Conservation (phyloP, 1,140 invertebrate genomes). For the Drosophila leontia region DNA sequence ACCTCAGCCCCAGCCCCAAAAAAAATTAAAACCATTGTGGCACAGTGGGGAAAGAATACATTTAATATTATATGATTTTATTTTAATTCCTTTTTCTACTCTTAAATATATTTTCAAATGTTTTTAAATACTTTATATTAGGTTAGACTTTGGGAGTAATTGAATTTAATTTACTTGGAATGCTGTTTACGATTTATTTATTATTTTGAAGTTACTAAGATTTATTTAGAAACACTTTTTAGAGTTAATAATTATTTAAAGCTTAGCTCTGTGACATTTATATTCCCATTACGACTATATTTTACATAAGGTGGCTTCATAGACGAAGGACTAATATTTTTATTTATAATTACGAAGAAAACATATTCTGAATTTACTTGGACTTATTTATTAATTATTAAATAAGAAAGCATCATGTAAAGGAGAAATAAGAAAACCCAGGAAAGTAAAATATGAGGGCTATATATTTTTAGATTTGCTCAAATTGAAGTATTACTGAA, state of each 20-base stretch:
- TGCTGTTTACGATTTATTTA: not conserved
- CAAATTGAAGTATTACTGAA: too few species aligned
- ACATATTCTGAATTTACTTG: too few species aligned
- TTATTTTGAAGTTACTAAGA: not conserved
- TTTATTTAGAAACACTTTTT: not conserved
- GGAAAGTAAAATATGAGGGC: too few species aligned
- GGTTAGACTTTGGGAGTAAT: not conserved
- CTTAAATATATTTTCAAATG: not conserved
- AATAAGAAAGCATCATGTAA: too few species aligned
- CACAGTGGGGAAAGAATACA: conserved; percentile 41
- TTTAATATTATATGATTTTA: not conserved
- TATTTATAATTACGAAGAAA: too few species aligned
- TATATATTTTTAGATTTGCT: too few species aligned
- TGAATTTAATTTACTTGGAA: not conserved
- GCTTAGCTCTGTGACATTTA: too few species aligned
- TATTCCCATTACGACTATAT: too few species aligned
- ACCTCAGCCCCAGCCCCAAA: conserved; percentile 21
- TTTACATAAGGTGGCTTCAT: too few species aligned
- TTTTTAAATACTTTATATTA: not conserved
- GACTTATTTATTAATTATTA: too few species aligned
- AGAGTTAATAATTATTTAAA: not conserved
- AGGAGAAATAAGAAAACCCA: too few species aligned
- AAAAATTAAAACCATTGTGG: conserved; percentile 15
- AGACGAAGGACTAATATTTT: not conserved
- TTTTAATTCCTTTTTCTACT: too few species aligned